Percentiles rank a stretch among this genome's conserved stretches.
Conservation (phyloP, 2,113 vertebrate species). For the Hylia prasina region DNA sequence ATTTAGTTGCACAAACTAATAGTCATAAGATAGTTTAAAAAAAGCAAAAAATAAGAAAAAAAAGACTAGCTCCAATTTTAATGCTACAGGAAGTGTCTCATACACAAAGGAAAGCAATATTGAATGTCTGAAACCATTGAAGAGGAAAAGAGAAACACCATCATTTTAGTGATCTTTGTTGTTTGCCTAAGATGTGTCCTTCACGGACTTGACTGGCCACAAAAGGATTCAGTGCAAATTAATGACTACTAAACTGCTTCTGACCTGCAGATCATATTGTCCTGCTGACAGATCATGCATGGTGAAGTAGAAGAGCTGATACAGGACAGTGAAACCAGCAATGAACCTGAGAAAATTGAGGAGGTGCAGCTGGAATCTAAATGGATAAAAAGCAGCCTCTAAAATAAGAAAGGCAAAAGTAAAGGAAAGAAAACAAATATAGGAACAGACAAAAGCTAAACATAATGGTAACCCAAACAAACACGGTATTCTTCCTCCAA, state of each 20-base stretch:
- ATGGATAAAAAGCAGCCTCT: neutral
- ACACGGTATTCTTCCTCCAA: neutral
- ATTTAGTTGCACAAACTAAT: neutral
- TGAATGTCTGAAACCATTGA: neutral
- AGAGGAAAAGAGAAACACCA: neutral
- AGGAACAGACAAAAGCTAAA: neutral
- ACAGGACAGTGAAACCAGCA: neutral
- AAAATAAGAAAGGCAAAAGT: neutral
- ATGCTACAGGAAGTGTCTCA: conserved; percentile 23
- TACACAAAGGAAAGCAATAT: neutral
- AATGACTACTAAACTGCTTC: conserved; percentile 13
- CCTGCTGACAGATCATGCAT: conserved; percentile 13
- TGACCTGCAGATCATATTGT: conserved; percentile 32
- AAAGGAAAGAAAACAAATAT: neutral
- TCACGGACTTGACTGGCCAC: conserved; percentile 19
- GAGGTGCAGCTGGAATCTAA: neutral
- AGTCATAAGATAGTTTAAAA: neutral
- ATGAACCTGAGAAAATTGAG: conserved; percentile 31
- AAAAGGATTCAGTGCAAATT: conserved; percentile 23
- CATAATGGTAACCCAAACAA: neutral
- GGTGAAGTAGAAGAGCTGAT: conserved; percentile 24
- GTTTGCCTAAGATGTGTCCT: conserved; percentile 1
- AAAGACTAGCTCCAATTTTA: conserved; percentile 24
- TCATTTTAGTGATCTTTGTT: neutral
- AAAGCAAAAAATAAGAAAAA: neutral